Evolutionary conservation across 2,113 vertebrate species (phyloP), one percentile per base, ranked within the genome.

Genomic region (Balaeniceps rex): DNA sequence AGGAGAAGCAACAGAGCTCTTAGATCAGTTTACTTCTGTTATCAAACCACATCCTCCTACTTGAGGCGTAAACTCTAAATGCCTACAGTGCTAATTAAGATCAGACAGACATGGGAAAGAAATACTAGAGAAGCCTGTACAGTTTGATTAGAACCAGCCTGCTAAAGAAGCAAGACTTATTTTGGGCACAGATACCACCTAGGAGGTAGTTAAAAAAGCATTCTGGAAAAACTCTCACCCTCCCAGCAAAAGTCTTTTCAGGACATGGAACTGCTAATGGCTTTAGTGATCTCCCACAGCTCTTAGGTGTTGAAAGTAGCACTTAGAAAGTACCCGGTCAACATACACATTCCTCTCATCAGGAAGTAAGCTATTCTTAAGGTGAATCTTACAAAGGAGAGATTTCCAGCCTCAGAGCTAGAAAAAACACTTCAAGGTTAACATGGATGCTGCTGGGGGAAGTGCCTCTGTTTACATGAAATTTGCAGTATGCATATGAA

Each of bases 21-120:
- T 11, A 34, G 38, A 87, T 81, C 72, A 75, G 47, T 64, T 82
- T 44, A 70, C 38, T 92, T 49, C 47, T 68, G 51, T 49, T 86
- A 85, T 63, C 92, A 94, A 91, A 95, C 94, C 87, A 93, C 97
- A 91, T 95, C 84, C 94, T 91, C 91, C 82, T 80, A 79, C 82
- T 84, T 12, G 14, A 94, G 76, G 65, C 75, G 58, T 65, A 61
- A 77, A 89, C 70, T 72, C 78, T 25, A 51, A 36, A 64, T 65
- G 81, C 63, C 51, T 87, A 13, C 44, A 66, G 82, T 40, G 75
- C 75, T 87, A 80, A 83, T 94, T 70, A 95, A 90, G 42, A 72
- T 57, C 75, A 91, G 60, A 86, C 70, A 91, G 55, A 58, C 87
- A 80, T 31, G 72, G 47, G 80, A 68, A 92, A 82, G 70, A 70